Percentiles rank a stretch among this genome's conserved stretches.
These are phyloP conservation scores for Sapayoa aenigma DNA, from an alignment of 2,113 vertebrate genomes.

Conservation along the genomic window DNA sequence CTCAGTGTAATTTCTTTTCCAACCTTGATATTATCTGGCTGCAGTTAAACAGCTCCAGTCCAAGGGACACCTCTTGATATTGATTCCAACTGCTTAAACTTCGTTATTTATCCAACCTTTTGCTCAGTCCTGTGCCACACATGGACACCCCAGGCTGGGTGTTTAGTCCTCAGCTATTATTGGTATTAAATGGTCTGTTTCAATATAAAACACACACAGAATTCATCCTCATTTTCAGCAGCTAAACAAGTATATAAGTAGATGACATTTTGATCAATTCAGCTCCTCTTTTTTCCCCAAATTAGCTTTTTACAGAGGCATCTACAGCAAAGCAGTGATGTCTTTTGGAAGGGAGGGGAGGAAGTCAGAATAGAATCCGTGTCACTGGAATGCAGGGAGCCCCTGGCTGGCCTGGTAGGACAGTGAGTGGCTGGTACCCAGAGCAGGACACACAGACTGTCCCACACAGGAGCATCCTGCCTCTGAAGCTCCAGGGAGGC, in stretches of 20 bases:
- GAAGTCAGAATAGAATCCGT: background rate
- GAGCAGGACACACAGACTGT: background rate
- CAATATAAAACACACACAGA: constrained; percentile 15
- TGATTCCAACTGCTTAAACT: constrained; percentile 26
- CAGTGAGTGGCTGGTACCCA: background rate
- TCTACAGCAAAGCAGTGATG: background rate
- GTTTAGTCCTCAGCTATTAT: background rate
- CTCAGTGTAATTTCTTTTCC: constrained; percentile 1
- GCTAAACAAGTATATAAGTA: background rate
- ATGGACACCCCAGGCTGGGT: background rate
- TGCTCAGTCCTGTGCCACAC: background rate
- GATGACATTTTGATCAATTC: constrained; percentile 51
- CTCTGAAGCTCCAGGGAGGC: background rate
- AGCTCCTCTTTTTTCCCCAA: background rate
- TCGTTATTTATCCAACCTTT: constrained; percentile 31
- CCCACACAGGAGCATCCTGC: background rate
- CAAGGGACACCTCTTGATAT: constrained; percentile 8
- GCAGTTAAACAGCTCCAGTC: constrained; percentile 17
- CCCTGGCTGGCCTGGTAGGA: background rate
- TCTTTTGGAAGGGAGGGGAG: background rate
- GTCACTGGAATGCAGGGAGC: background rate
- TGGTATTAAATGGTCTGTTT: constrained; percentile 40
- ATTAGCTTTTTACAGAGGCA: background rate
- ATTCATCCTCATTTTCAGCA: constrained; percentile 53
- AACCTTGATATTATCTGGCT: constrained; percentile 35